Evolutionary conservation across 2,888 invertebrate genomes (phyloP).

Genomic region (Pseudolycoriella hygida): DNA sequence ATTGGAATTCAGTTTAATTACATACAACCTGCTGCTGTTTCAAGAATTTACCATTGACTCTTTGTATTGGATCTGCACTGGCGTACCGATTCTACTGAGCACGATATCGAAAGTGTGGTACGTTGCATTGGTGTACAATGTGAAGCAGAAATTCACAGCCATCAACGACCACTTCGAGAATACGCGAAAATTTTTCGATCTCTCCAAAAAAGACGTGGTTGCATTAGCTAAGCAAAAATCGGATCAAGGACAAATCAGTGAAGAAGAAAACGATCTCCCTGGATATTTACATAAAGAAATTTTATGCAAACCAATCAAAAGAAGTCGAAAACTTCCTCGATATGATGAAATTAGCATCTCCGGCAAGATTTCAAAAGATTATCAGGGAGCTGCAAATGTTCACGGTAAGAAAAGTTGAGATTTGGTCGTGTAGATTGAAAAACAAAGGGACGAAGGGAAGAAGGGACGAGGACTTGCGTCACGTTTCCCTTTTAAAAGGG

Average conservation of each 20-base stretch:
- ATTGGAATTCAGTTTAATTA: conserved; percentile 19
- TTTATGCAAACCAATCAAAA: conserved; percentile 6
- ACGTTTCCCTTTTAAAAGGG: too few species aligned
- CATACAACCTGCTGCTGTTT: conserved; percentile 18
- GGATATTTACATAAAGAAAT: conserved; percentile 13
- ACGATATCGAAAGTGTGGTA: conserved; percentile 28
- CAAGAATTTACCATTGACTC: conserved; percentile 19
- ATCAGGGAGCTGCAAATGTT: too few species aligned
- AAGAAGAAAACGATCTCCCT: not conserved
- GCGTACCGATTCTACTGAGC: conserved; percentile 21
- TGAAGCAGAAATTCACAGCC: conserved; percentile 23
- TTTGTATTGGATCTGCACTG: conserved; percentile 18
- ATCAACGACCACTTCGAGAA: conserved; percentile 17
- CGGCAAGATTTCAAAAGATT: too few species aligned
- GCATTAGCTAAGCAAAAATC: conserved; percentile 11
- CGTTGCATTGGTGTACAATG: conserved; percentile 20
- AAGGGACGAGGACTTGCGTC: too few species aligned
- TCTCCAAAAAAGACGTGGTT: conserved; percentile 11
- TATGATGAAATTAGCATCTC: too few species aligned
- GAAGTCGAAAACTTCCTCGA: not conserved
- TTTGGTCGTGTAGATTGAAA: too few species aligned
- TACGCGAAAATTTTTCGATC: conserved; percentile 15
- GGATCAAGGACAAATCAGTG: not conserved
- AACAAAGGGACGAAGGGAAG: too few species aligned
- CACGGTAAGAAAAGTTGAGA: too few species aligned